Base-by-base conservation (phyloP, 1,140 invertebrate species). In the Dreissena rostriformis region DNA sequence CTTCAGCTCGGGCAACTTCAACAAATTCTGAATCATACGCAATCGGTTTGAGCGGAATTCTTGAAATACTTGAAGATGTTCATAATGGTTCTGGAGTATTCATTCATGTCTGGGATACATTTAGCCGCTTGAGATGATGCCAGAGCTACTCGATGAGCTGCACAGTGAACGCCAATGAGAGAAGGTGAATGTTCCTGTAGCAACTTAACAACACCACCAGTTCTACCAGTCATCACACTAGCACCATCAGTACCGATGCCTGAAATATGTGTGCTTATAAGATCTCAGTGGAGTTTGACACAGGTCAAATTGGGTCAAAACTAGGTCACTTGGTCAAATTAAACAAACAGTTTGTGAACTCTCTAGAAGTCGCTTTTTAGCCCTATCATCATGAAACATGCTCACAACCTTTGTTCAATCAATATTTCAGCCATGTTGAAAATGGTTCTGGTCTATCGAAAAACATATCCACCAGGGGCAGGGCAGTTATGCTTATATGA, bases 31-130 rank as follows among this genome's bases (percentile, higher is more conserved):
- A 10, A 76, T 76, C 17, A 17, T 57, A 7, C 29, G n/a, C 11
- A 76, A 57, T 63, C 53, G 26, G 57, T 63, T 76, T 14, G 39
- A 17, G 1, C 55, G n/a, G 26, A 76, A 39, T 76, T 70, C 26
- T 39, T 86, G 28, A 80, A 82, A n/a, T 68, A 86, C 6, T 49
- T 22, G n/a, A 86, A 86, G 19, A 76, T 74, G 29, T 29, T 78
- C 2, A 49, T 28, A 1, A 86, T 52, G n/a, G 81, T 84, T n/a
- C 66, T 26, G 0, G 57, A 28, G 53, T 67, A 82, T 1, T 55
- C 15, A 0, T 73, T 7, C n/a, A 86, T 53, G 19, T 78, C 2
- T 15, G 67, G 61, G 14, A 83, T 63, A 5, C 14, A 4, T 55
- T 51, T 82, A 29, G 79, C 39, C 12, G 80, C 85, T 26, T 86